Percentiles rank a stretch among this genome's conserved stretches.
phyloP scores from a whole-genome alignment of 2,888 invertebrate species.

The Epirrita christyi region DNA sequence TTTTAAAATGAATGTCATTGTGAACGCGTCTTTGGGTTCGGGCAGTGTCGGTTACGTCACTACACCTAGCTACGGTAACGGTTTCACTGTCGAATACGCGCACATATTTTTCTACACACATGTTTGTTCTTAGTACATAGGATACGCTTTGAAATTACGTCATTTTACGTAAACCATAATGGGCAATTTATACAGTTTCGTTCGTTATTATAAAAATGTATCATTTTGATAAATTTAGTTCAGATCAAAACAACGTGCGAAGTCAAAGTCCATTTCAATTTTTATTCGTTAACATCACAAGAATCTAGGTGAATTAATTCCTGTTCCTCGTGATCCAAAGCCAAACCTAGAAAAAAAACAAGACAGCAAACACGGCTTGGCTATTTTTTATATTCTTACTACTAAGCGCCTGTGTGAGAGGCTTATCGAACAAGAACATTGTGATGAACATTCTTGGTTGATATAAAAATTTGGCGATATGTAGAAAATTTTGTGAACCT shows the following conservation, averaged over 20 bases:
- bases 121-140: conserved; percentile 52
- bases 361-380: neutral
- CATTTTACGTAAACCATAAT: conserved; percentile 19
- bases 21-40: conserved; percentile 41
- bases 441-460: too few species aligned
- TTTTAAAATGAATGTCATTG: conserved; percentile 1
- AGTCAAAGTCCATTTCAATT: too few species aligned
- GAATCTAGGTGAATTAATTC: too few species aligned
- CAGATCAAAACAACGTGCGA: too few species aligned
- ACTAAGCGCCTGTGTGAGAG: too few species aligned
- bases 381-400: too few species aligned
- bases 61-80: conserved; percentile 57
- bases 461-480: too few species aligned
- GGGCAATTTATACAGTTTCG: neutral
- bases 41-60: conserved; percentile 65
- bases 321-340: too few species aligned
- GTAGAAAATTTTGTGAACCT: too few species aligned
- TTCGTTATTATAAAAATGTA: neutral
- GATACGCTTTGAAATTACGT: conserved; percentile 37
- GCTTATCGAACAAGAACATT: too few species aligned
- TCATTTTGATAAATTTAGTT: neutral
- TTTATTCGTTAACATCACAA: too few species aligned
- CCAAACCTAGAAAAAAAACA: too few species aligned
- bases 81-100: conserved; percentile 65
- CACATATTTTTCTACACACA: conserved; percentile 50